Conservation (phyloP, 2,888 invertebrate genomes). For the Tenodera sinensis region DNA sequence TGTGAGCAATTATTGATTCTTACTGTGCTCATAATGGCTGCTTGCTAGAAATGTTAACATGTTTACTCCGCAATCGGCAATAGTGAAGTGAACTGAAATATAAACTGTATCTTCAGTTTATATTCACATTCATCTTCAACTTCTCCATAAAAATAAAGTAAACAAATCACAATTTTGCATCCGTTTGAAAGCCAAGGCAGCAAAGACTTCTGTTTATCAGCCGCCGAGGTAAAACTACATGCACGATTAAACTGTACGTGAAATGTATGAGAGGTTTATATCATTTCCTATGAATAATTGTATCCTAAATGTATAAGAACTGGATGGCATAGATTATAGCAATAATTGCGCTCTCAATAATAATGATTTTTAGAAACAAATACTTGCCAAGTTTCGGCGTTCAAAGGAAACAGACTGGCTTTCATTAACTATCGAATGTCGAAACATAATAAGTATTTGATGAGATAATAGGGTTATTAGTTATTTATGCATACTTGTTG, state of each 20-base stretch:
- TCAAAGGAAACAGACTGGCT: background rate
- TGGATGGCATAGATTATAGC: background rate
- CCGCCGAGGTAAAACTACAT: background rate
- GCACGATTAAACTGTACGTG: background rate
- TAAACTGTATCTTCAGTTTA: too few species aligned
- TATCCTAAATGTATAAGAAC: too few species aligned
- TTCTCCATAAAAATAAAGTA: too few species aligned
- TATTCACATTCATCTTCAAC: too few species aligned
- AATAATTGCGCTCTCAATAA: background rate
- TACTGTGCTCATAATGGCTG: too few species aligned
- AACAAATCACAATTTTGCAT: too few species aligned
- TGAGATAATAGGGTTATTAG: background rate
- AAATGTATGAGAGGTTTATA: background rate
- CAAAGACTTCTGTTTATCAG: background rate
- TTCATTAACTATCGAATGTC: slow-evolving; percentile 8
- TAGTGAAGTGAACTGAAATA: too few species aligned
- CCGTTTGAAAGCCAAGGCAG: too few species aligned
- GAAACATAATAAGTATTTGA: slow-evolving; percentile 25
- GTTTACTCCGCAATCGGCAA: too few species aligned
- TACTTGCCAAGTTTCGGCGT: slow-evolving; percentile 26
- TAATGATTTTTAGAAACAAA: background rate
- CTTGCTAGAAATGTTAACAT: too few species aligned
- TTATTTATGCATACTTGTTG: background rate
- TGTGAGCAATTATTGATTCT: too few species aligned
- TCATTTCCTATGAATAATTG: background rate